phyloP scores from a whole-genome alignment of 1,140 invertebrate genomes.

The Camponotus pennsylvanicus region DNA sequence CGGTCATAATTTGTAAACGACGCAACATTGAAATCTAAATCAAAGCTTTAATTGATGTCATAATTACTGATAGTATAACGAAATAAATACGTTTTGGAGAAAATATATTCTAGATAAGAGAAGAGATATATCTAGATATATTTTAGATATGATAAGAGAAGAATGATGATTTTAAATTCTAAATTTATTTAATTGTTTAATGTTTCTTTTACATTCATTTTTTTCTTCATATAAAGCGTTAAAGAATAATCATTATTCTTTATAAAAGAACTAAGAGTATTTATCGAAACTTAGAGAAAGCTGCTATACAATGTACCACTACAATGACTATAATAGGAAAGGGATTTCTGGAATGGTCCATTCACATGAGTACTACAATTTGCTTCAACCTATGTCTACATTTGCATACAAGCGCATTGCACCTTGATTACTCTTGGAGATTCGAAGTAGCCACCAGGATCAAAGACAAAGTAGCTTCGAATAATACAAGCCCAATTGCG shows the following conservation, averaged over 20 bases:
- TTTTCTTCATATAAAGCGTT: background rate
- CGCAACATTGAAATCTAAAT: constrained; percentile 46
- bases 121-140: too few relatives aligned
- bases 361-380: constrained; percentile 59
- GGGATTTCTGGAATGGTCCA: constrained; percentile 57
- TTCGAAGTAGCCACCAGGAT: constrained; percentile 41
- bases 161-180: background rate
- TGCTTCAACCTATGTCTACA: constrained; percentile 59
- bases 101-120: background rate
- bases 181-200: constrained; percentile 11
- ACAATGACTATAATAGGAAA: constrained; percentile 58
- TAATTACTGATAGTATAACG: constrained; percentile 31
- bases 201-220: background rate
- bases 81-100: constrained; percentile 14
- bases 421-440: constrained; percentile 53
- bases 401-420: constrained; percentile 60
- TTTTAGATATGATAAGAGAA: too few relatives aligned
- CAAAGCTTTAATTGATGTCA: constrained; percentile 41
- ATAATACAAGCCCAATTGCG: background rate
- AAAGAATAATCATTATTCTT: constrained; percentile 2
- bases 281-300: constrained; percentile 32
- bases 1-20: constrained; percentile 51
- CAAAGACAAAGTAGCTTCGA: constrained; percentile 28
- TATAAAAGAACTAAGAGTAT: background rate
- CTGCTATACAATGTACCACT: constrained; percentile 5